Evolutionary conservation across 2,797 vertebrate species (phyloP), one percentile per base, ranked within the genome.

Genomic region (Antennarius maculatus): DNA sequence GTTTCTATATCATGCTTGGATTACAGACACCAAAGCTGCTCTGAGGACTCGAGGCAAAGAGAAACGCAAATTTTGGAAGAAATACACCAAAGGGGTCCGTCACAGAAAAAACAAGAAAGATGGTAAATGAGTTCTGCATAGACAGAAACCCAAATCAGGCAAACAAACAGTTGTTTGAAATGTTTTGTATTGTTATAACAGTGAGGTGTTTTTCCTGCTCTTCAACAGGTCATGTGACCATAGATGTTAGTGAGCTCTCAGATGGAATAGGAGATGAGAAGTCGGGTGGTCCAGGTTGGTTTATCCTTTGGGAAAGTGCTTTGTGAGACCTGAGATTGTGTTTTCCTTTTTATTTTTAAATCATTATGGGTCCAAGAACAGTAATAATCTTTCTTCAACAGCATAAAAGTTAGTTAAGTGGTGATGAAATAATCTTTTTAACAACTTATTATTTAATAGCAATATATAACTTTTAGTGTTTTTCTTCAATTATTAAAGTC

Each of bases 1-100:
- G 97, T 99, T 99, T 89, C 91, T 99, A 53, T 99, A 99, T 87
- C 97, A 97, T 46, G 95, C 98, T 65, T 99, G 97, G 97, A 97
- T 98, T 81, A 97, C 96, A 31, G 95, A 99, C 86, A 96, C 98
- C 41, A 99, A 99, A 93, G 95, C 97, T 3, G 96, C 96, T 2
- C 89, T 99, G 48, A 95, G 92, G 74, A 95, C 96, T 41, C 91
- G 94, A n/a, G 88, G 79, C 71, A 98, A 94, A 88, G 95, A 94
- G 58, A 97, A 94, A 69, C 97, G 93, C 70, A 93, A 91, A 63
- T 95, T 94, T 46, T 94, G 94, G 84, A 97, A 92, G 90, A 95
- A 89, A 88, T 95, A 90, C 82, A 92, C 87, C 71, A 94, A 79
- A 56, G 88, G 88, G 79, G 82, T 71, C 11, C 80, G 81, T 92